Evolutionary conservation across 2,888 invertebrate genomes (phyloP), one percentile per base, ranked within the genome.

Genomic region (Agrochola litura): DNA sequence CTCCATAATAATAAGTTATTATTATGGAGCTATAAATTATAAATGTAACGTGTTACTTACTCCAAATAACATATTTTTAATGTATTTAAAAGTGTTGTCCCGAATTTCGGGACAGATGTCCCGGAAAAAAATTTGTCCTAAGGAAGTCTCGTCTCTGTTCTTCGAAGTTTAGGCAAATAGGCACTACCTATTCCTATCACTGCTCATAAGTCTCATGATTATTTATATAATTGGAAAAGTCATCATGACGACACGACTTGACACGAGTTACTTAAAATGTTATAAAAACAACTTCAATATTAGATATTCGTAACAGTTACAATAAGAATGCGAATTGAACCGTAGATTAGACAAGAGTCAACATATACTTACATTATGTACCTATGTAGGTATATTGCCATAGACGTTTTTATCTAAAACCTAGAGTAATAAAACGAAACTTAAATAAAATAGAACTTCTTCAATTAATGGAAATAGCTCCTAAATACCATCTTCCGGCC

Each of bases 351-450:
- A 64, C 64, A 70, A 46, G 6, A 64, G 30, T 63, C 22, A 22
- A 14, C 22, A 46, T 52, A 52, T 6, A 52, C 6, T 19, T 49
- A 52, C 52, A 22, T 54, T 49, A 71, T 43, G 2, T 30, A 8
- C 37, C 3, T n/a, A 12, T 8, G 19, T 14, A 65, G 6, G 10
- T 19, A n/a, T 22, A 46, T 37, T 43, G 4, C 41, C 10, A 30
- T 14, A 54, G 3, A 64, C 0, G 19, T 16, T 65, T 56, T 37
- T 46, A 46, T 30, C 2, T 19, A 16, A 46, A 46, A 63, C n/a
- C 14, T 14, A 52, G 25, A 66, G 6, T 58, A 76, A 66, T 52
- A n/a, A 43, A 76, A 66, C 22, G 30, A 76, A 60, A 52, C 25
- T 19, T 14, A 10, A 54, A 61, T 37, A 8, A 54, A 54, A 43